Evolutionary conservation across 2,797 vertebrate species (phyloP).

Genomic region (Orientallactaga sibirica): DNA sequence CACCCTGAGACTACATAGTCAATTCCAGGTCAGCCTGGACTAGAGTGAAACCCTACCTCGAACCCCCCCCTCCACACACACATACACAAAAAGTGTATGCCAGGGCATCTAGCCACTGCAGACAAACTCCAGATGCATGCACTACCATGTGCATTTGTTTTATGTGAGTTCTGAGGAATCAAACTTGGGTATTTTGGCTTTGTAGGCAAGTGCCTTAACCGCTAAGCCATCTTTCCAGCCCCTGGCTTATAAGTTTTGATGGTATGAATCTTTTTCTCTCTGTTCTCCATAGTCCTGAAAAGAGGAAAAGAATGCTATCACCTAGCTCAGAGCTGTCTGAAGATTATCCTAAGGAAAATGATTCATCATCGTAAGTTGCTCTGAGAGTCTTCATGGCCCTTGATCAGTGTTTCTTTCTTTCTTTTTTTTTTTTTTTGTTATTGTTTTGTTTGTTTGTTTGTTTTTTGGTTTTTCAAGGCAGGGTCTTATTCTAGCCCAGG

Average conservation of each 20-base stretch:
- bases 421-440: too few species aligned
- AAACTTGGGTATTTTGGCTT: neutral
- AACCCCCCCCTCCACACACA: too few species aligned
- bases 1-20: too few species aligned
- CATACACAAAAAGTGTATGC: too few species aligned
- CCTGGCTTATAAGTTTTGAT: constrained; percentile 53
- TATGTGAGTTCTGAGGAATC: neutral
- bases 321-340: constrained; percentile 94
- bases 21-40: too few species aligned
- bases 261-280: constrained; percentile 1
- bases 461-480: too few species aligned
- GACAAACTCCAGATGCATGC: too few species aligned
- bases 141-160: neutral
- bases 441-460: too few species aligned
- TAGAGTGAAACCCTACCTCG: too few species aligned
- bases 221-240: neutral
- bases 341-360: constrained; percentile 99
- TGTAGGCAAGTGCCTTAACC: neutral
- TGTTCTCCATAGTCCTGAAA: constrained; percentile 90
- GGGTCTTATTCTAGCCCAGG: too few species aligned
- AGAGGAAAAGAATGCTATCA: constrained; percentile 93
- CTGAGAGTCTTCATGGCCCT: neutral
- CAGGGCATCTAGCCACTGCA: too few species aligned
- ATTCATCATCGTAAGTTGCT: constrained; percentile 95
- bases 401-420: constrained; percentile 26